Evolutionary conservation across 2,888 invertebrate species (phyloP).

Genomic region (Julus scanicus): DNA sequence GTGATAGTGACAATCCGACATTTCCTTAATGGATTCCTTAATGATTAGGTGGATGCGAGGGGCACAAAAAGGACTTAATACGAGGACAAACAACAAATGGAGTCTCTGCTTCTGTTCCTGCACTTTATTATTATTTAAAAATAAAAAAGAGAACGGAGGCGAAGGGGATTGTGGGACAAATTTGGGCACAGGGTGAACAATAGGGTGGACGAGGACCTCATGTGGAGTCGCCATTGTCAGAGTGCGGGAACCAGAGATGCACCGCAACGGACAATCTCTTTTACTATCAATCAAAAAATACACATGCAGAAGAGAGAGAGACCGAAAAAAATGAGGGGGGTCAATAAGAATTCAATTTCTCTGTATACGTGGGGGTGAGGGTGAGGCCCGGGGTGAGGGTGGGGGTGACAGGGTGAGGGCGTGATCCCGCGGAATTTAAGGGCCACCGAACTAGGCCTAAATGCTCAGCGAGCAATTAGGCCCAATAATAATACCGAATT

Average conservation of each 20-base stretch:
- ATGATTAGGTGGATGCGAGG: constrained; percentile 21
- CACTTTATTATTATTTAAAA: constrained; percentile 30
- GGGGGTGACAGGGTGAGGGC: background rate
- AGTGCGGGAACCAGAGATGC: constrained; percentile 42
- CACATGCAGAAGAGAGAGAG: background rate
- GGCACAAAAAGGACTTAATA: constrained; percentile 30
- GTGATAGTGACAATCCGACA: background rate
- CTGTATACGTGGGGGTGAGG: background rate
- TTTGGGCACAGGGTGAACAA: constrained; percentile 16
- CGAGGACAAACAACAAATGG: background rate
- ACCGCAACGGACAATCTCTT: constrained; percentile 10
- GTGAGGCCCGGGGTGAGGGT: background rate
- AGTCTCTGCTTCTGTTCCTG: background rate
- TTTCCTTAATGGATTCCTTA: constrained; percentile 7
- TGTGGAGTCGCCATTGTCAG: constrained; percentile 25
- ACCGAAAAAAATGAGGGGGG: background rate
- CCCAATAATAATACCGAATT: background rate
- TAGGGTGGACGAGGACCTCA: constrained; percentile 29
- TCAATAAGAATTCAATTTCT: background rate
- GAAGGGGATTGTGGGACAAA: constrained; percentile 17
- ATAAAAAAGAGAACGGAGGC: background rate
- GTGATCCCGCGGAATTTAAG: background rate
- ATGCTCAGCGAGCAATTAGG: background rate
- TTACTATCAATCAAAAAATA: constrained; percentile 24
- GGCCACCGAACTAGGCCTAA: constrained; percentile 3